Evolutionary conservation across 2,113 vertebrate genomes (phyloP).

Genomic region (Podocnemis expansa): DNA sequence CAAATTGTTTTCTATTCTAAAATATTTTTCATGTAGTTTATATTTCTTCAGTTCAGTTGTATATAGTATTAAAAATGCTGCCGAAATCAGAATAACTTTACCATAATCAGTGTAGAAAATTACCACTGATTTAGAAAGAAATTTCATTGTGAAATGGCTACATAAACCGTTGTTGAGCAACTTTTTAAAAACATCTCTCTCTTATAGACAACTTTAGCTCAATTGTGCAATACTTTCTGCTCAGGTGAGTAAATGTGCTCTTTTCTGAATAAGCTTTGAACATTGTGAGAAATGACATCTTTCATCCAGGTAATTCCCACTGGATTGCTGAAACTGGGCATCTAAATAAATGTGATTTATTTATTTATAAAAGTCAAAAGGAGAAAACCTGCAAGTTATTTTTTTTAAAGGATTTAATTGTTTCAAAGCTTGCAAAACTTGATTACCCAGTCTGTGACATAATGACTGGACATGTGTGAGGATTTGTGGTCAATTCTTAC

Average conservation of each 20-base stretch:
- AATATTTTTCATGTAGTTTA: neutral
- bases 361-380: neutral
- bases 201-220: neutral
- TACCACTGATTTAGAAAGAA: neutral
- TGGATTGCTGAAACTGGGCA: neutral
- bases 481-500: slow-evolving; percentile 44
- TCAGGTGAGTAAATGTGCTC: neutral
- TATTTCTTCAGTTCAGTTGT: neutral
- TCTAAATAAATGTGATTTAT: neutral
- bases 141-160: neutral
- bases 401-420: neutral
- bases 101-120: neutral
- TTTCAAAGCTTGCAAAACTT: slow-evolving; percentile 39
- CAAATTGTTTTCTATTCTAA: neutral
- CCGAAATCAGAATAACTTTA: neutral
- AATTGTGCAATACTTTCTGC: neutral
- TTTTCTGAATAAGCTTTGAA: neutral
- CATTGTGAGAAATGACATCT: neutral
- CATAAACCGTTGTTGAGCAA: neutral
- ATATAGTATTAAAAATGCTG: neutral
- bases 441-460: slow-evolving; percentile 35
- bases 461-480: neutral
- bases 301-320: neutral
- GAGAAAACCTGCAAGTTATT: slow-evolving; percentile 6
- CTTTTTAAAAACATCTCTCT: too few species aligned